These are phyloP conservation scores for Stegostoma tigrinum DNA, from an alignment of 2,113 vertebrate genomes.

Conservation along the genomic window DNA sequence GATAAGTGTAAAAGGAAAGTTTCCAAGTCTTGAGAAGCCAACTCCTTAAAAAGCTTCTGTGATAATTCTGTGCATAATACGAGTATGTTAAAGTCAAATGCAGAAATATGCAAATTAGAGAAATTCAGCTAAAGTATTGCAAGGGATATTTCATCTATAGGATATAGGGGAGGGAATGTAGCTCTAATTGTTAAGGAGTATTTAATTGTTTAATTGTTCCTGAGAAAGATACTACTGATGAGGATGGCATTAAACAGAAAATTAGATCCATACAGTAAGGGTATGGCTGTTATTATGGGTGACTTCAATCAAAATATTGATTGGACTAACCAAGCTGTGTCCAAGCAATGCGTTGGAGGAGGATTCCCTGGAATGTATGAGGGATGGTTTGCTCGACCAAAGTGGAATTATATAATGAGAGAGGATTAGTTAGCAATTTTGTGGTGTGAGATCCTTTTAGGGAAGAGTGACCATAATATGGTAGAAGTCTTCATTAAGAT, in stretches of 20 bases:
- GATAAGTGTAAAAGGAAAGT: neutral
- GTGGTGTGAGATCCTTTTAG: no score
- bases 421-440: no score
- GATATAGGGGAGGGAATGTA: neutral
- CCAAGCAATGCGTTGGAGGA: neutral
- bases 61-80: neutral
- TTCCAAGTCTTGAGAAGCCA: neutral
- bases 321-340: neutral
- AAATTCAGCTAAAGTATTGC: neutral
- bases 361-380: no score
- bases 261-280: no score
- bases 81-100: neutral
- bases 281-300: no score
- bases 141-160: neutral
- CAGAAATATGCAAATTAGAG: neutral
- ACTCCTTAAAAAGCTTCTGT: neutral
- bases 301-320: neutral
- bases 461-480: no score
- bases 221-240: neutral
- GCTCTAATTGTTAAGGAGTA: neutral
- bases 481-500: no score
- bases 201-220: conserved; percentile 1
- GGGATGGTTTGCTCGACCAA: no score
- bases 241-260: no score
- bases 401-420: no score